These are phyloP conservation scores for Amaurobius ferox DNA, from an alignment of 2,888 invertebrate species.

Conservation along the genomic window DNA sequence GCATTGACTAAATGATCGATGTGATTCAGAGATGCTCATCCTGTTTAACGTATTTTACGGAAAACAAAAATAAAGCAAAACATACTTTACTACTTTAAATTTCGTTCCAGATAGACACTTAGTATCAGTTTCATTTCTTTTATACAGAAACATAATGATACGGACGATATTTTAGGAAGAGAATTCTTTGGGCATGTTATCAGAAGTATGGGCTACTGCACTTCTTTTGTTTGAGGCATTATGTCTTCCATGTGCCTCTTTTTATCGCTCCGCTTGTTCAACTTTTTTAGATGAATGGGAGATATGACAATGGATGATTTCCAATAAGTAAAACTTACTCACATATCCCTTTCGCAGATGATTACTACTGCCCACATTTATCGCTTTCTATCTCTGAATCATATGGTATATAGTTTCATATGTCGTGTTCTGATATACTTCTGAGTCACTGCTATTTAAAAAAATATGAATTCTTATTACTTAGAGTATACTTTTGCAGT, in stretches of 20 bases:
- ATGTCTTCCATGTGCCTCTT: not conserved
- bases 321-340: not conserved
- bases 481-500: too few species aligned
- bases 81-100: too few species aligned
- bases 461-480: too few species aligned
- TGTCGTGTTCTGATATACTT: too few species aligned
- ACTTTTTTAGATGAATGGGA: not conserved
- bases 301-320: conserved; percentile 8
- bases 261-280: not conserved
- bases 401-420: too few species aligned
- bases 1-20: too few species aligned
- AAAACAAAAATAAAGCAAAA: too few species aligned
- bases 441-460: too few species aligned
- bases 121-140: not conserved
- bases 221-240: conserved; percentile 9
- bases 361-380: conserved; percentile 10
- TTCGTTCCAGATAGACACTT: too few species aligned
- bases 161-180: not conserved
- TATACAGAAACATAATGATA: not conserved
- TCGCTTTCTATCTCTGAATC: too few species aligned
- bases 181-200: not conserved
- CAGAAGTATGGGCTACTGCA: not conserved
- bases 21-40: too few species aligned
- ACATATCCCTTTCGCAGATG: conserved; percentile 10
- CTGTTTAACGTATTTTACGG: too few species aligned